These are phyloP conservation scores for Halichondria panicea DNA, from an alignment of 37 sponge, comb jelly and placozoan species.

Conservation along the genomic window DNA sequence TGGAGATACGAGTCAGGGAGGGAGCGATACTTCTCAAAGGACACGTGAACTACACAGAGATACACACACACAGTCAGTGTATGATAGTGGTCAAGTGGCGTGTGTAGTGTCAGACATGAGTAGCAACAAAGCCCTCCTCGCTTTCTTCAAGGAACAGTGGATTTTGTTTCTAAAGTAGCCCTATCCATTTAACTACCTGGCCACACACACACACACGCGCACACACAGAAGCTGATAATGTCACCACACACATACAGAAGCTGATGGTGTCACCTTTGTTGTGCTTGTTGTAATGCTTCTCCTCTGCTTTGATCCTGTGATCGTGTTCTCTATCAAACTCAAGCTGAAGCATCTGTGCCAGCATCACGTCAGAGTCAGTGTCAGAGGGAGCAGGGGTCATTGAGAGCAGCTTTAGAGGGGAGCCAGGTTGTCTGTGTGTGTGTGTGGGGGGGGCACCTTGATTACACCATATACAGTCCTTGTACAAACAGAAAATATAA, in stretches of 20 bases:
- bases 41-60: conserved; percentile 58
- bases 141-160: no score
- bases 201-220: no score
- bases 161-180: no score
- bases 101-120: no score
- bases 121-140: not conserved
- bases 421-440: not conserved
- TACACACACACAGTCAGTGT: not conserved
- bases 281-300: conserved; percentile 83
- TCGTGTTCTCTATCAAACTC: conserved; percentile 88
- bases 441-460: not conserved
- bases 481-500: no score
- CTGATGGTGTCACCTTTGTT: conserved; percentile 57
- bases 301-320: conserved; percentile 50
- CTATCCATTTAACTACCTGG: no score
- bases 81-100: not conserved
- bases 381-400: not conserved
- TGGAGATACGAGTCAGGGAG: conserved; percentile 28
- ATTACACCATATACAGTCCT: no score
- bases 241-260: no score
- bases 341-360: conserved; percentile 95
- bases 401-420: not conserved
- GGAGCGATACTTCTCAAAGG: conserved; percentile 67
- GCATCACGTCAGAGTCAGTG: conserved; percentile 63
- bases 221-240: no score